phyloP scores from a whole-genome alignment of 37 sponge, comb jelly and placozoan species.

The Mnemiopsis leidyi region DNA sequence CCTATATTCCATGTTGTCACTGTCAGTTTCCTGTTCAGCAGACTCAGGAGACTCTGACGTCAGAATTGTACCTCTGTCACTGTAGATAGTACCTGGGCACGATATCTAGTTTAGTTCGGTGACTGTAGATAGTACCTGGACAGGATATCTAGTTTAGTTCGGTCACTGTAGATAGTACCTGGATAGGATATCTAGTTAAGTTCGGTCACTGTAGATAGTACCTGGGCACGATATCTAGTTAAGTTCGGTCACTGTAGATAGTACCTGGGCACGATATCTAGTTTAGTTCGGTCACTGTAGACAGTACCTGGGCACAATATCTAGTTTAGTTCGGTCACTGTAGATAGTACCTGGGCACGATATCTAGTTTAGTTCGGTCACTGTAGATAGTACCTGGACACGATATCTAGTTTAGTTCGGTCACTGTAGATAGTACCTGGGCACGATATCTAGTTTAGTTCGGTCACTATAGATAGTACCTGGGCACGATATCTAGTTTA shows the following conservation, averaged over 20 bases:
- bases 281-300: not conserved
- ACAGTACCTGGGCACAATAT: not conserved
- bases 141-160: not conserved
- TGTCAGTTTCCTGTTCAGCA: slow-evolving; percentile 29
- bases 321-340: not conserved
- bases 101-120: not conserved
- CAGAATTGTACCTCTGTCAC: slow-evolving; percentile 3
- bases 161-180: not conserved
- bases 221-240: not conserved
- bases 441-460: not conserved
- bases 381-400: not conserved
- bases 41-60: slow-evolving; percentile 25
- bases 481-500: not conserved
- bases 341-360: not conserved
- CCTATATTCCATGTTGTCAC: slow-evolving; percentile 42
- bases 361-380: not conserved
- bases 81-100: not conserved
- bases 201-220: not conserved
- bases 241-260: not conserved
- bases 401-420: not conserved
- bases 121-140: not conserved
- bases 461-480: not conserved
- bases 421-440: not conserved
- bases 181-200: not conserved
- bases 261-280: not conserved